Percentiles rank a stretch among this genome's conserved stretches.
Conservation (phyloP, 2,888 invertebrate species). For the Tineola bisselliella region DNA sequence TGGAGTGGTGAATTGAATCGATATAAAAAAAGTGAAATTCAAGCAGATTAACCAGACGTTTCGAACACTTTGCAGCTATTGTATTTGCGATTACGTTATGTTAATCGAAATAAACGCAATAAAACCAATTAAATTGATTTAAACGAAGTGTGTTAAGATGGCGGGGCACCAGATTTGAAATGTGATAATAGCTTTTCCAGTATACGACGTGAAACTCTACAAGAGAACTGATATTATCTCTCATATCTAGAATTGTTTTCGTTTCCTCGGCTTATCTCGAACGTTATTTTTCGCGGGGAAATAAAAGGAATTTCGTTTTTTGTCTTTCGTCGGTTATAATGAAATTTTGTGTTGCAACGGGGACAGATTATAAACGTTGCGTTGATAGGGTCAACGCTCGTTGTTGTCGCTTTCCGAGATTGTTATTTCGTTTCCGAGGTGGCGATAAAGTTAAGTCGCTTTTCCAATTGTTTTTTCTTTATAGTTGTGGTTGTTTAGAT, state of each 20-base stretch:
- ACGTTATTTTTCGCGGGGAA: conserved; percentile 11
- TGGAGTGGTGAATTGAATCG: no score
- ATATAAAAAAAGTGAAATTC: no score
- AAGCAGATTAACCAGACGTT: no score
- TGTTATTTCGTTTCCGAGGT: conserved; percentile 8
- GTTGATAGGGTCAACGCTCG: conserved; percentile 10
- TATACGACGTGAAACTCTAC: conserved; percentile 11
- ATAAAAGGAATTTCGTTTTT: conserved; percentile 10
- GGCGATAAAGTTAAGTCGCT: not conserved
- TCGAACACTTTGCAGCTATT: no score
- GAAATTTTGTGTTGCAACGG: conserved; percentile 12
- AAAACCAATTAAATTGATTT: not conserved
- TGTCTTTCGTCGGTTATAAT: conserved; percentile 1
- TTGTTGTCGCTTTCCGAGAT: not conserved
- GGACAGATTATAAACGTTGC: conserved; percentile 12
- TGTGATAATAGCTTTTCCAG: conserved; percentile 8
- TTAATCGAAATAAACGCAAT: no score
- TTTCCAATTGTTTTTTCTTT: not conserved
- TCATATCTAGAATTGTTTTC: conserved; percentile 13
- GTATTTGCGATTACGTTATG: no score
- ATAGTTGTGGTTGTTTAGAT: no score
- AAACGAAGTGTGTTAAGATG: not conserved
- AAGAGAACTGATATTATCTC: conserved; percentile 11
- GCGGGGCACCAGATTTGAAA: not conserved
- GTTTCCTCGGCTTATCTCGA: conserved; percentile 13